phyloP scores from a whole-genome alignment of 2,113 vertebrate genomes.

The Grallaria varia region DNA sequence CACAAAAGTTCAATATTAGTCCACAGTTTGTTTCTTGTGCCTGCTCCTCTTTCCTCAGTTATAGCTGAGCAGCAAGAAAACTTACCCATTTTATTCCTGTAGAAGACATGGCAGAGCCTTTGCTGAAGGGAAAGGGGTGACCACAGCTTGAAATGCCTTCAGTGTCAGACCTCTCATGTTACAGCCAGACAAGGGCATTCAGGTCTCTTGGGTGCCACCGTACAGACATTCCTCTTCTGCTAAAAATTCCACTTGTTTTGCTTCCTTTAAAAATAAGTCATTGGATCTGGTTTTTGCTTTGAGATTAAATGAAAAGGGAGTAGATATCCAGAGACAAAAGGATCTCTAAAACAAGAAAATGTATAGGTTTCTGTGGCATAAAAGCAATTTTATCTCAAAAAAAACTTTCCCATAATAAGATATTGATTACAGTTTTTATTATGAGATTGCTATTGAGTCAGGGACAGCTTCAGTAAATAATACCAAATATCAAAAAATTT shows the following conservation, averaged over 20 bases:
- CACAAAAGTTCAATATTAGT: background rate
- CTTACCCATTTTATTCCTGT: background rate
- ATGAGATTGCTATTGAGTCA: background rate
- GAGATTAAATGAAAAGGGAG: constrained; percentile 7
- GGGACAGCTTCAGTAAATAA: constrained; percentile 42
- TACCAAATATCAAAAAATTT: background rate
- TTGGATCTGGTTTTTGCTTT: background rate
- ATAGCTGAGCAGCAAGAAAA: background rate
- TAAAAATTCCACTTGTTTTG: constrained; percentile 27
- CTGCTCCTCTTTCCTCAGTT: background rate
- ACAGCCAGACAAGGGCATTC: background rate
- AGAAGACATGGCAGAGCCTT: background rate
- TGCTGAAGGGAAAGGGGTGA: background rate
- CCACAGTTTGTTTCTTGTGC: background rate
- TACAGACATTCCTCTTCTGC: background rate
- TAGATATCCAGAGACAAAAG: background rate
- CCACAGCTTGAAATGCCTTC: background rate
- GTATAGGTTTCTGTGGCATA: constrained; percentile 9
- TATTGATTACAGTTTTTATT: constrained; percentile 45
- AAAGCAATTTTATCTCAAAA: constrained; percentile 27
- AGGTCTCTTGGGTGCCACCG: background rate
- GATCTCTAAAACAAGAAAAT: constrained; percentile 16
- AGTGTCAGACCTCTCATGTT: background rate
- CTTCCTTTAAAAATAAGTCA: background rate
- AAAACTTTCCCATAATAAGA: background rate